phyloP scores from a whole-genome alignment of 2,113 vertebrate species.

The Leptocoma aspasia region DNA sequence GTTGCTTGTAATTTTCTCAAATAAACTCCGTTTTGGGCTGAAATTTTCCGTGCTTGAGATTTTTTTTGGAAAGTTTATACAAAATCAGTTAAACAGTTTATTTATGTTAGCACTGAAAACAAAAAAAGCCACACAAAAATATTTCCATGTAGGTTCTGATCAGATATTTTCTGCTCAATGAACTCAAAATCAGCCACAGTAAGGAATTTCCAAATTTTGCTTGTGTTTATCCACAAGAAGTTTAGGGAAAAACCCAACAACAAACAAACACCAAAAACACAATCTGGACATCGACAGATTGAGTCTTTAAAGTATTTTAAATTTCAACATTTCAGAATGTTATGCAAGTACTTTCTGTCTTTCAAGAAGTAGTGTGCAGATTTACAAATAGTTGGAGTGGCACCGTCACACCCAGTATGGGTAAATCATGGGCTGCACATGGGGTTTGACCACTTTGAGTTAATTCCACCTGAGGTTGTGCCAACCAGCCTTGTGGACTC shows the following conservation, averaged over 20 bases:
- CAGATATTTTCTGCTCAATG: slow-evolving; percentile 45
- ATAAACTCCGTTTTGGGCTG: slow-evolving; percentile 53
- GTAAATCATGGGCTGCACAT: background rate
- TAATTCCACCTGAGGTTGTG: background rate
- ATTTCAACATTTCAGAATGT: background rate
- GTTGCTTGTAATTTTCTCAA: slow-evolving; percentile 66
- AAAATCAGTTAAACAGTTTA: slow-evolving; percentile 59
- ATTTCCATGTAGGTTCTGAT: slow-evolving; percentile 31
- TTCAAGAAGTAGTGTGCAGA: background rate
- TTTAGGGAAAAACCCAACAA: background rate
- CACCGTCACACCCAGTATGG: background rate
- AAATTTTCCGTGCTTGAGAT: slow-evolving; percentile 60
- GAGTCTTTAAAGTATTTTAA: background rate
- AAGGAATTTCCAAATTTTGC: background rate
- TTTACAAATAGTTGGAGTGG: background rate
- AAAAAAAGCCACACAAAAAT: slow-evolving; percentile 45
- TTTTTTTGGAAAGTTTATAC: slow-evolving; percentile 54
- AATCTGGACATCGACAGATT: background rate
- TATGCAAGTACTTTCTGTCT: background rate
- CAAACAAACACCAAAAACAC: background rate
- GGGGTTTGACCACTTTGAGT: background rate
- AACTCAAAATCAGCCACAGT: slow-evolving; percentile 12
- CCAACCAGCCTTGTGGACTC: background rate
- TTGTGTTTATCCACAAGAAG: background rate
- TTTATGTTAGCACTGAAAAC: slow-evolving; percentile 56